A percentile compares a stretch with the other conserved stretches of the same genome.
Evolutionary conservation across 2,797 vertebrate genomes (phyloP).

Genomic region (Myotis daubentonii): DNA sequence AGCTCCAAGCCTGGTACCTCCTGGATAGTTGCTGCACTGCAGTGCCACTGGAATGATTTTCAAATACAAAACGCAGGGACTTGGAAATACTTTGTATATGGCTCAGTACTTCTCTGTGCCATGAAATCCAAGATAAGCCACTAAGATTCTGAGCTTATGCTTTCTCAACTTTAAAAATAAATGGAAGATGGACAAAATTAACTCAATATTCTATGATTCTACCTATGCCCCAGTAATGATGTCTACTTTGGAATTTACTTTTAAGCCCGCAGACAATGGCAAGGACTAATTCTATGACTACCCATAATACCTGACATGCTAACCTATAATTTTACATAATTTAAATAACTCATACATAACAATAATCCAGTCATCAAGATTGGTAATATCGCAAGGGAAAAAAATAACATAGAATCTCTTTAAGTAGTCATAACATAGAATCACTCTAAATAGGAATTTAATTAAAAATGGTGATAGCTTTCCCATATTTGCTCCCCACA

Average conservation of each 20-base stretch:
- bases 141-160: not conserved
- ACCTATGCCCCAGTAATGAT: not conserved
- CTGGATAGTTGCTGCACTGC: not conserved
- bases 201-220: not conserved
- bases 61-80: not conserved
- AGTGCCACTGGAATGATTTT: not conserved
- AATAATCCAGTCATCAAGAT: slow-evolving; percentile 5
- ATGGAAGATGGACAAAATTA: not conserved
- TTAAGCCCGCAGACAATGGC: not conserved
- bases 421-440: not conserved
- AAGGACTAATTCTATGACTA: not conserved
- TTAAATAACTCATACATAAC: slow-evolving; percentile 15
- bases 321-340: not conserved
- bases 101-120: not conserved
- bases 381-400: not conserved
- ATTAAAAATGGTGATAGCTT: not conserved
- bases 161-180: slow-evolving; percentile 17
- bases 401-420: not conserved
- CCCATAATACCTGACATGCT: not conserved
- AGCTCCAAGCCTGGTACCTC: not conserved
- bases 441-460: not conserved
- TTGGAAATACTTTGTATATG: not conserved
- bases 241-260: not conserved
- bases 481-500: not conserved
- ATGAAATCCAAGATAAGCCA: slow-evolving; percentile 20